Base-by-base conservation (phyloP, 2,888 invertebrate species). In the Chaitophorus viminalis region DNA sequence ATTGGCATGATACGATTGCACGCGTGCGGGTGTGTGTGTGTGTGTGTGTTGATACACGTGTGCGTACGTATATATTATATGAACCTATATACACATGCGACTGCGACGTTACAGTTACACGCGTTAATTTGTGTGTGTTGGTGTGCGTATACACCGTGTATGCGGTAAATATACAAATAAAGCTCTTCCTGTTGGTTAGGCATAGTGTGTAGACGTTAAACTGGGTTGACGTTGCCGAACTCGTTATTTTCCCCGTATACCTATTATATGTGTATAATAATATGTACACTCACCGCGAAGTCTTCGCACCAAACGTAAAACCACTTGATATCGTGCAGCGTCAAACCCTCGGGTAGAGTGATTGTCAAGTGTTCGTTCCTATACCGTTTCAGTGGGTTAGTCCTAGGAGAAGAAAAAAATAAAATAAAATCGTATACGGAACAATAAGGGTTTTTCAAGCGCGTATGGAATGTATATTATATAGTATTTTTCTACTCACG, bases 291-390 rank as follows among this genome's bases (percentile, higher is more conserved):
- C 91, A 97, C 97, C 88, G 95, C 93, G 91, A 95, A 97, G 91
- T 97, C 97, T 91, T 97, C 96, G 92, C 97, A 98, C 96, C 97
- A 98, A 68, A 98, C 94, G 21, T 96, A 95, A 92, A 98, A 95
- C 96, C 97, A 97, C 91, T 94, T 94, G 91, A 97, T 93, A 92
- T 96, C 96, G 90, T 94, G 93, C 89, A 98, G 92, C 54, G 95
- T 96, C 91, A 95, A 95, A 78, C 97, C 96, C 90, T 97, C 97
- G 0, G 98, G 98, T 90, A 98, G 93, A 25, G 97, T 95, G 78
- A 98, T 92, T 84, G 97, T 96, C 90, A 97, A 93, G 91, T 95
- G 94, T 92, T 96, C 95, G 90, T 95, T 96, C 90, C 95, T 93
- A 92, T 98, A 98, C 90, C 94, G 93, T 90, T 94, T 94, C 91